Percentiles rank a stretch among this genome's conserved stretches.
Evolutionary conservation across 2,888 invertebrate species (phyloP).

Genomic region (Mesorhabditis belari): DNA sequence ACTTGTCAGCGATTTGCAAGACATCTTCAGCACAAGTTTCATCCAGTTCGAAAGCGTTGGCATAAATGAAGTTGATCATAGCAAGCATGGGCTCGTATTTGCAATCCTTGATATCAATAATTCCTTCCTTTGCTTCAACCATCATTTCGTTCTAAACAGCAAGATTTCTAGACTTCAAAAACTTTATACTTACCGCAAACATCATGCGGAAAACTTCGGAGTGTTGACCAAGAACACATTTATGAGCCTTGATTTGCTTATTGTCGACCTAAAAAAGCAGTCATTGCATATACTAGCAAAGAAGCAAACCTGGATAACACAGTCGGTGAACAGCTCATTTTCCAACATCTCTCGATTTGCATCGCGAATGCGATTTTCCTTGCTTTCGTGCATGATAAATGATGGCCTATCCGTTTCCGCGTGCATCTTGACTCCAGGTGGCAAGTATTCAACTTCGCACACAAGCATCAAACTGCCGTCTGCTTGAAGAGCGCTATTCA

Average conservation of each 20-base stretch:
- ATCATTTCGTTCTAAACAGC: constrained; percentile 29
- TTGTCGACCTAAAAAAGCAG: constrained; percentile 29
- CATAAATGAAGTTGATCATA: constrained; percentile 50
- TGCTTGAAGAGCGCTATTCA: constrained; percentile 34
- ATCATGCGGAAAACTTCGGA: constrained; percentile 44
- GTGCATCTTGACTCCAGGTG: constrained; percentile 36
- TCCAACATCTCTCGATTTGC: constrained; percentile 39
- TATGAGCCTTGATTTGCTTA: constrained; percentile 38
- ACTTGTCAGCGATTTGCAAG: constrained; percentile 46
- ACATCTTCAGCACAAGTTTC: constrained; percentile 30
- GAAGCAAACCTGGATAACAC: constrained; percentile 40
- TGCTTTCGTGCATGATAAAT: constrained; percentile 16
- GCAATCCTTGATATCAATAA: constrained; percentile 45
- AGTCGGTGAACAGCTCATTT: constrained; percentile 42
- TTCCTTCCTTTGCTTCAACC: constrained; percentile 45
- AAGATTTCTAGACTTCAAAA: constrained; percentile 3
- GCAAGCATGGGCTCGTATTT: constrained; percentile 40
- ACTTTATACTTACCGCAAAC: constrained; percentile 17
- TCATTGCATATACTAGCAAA: background rate
- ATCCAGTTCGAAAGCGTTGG: constrained; percentile 32
- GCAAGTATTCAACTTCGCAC: constrained; percentile 45
- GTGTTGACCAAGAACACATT: constrained; percentile 45
- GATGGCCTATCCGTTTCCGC: constrained; percentile 36
- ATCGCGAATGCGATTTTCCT: constrained; percentile 13
- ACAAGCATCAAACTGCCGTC: constrained; percentile 44